Evolutionary conservation across 2,797 vertebrate genomes (phyloP).

Genomic region (Phaenicophaeus curvirostris): DNA sequence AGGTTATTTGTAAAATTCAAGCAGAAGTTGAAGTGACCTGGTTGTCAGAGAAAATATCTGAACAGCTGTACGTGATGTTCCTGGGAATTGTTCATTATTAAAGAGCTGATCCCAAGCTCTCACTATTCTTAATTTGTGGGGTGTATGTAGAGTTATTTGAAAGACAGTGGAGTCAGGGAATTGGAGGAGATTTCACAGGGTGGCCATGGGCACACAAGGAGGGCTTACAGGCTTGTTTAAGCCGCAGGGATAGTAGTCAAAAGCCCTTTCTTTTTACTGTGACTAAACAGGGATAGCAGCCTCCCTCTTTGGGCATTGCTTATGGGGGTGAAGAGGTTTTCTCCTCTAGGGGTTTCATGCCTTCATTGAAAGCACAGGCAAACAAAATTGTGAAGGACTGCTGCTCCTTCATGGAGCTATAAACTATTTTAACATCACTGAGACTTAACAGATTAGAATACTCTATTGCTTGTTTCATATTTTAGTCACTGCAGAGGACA

Average conservation of each 20-base stretch:
- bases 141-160: background rate
- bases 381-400: background rate
- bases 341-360: background rate
- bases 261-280: background rate
- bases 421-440: background rate
- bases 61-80: background rate
- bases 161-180: background rate
- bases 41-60: background rate
- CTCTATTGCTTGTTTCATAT: background rate
- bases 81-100: background rate
- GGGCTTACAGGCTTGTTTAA: background rate
- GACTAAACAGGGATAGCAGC: background rate
- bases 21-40: background rate
- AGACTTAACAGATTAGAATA: background rate
- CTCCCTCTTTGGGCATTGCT: background rate
- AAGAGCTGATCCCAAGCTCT: background rate
- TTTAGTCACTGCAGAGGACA: background rate
- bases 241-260: rapidly evolving
- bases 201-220: rapidly evolving
- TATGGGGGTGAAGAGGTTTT: background rate
- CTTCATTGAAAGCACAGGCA: background rate
- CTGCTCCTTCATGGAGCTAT: background rate
- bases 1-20: constrained; percentile 5
- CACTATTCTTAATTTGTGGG: background rate
- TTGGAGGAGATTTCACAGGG: background rate